Evolutionary conservation across 1,140 invertebrate genomes (phyloP).

Genomic region (Lepeophtheirus salmonis): DNA sequence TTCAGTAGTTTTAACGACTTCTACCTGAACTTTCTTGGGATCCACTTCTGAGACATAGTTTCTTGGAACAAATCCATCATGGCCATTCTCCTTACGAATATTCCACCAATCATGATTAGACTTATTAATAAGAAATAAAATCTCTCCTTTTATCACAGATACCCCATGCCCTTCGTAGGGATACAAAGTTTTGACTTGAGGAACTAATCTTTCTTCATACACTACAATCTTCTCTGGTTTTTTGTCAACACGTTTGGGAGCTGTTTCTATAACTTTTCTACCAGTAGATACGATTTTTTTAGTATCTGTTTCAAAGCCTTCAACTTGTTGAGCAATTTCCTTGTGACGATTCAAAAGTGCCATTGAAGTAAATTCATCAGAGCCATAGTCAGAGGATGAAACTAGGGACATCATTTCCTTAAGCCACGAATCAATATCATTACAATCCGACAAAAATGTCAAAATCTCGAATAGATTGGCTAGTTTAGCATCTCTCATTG

Average conservation of each 20-base stretch:
- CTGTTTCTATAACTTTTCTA: not conserved
- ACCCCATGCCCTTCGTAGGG: constrained; percentile 84
- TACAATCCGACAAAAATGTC: constrained; percentile 85
- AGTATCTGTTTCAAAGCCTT: constrained; percentile 55
- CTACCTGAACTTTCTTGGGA: constrained; percentile 56
- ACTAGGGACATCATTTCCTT: constrained; percentile 76
- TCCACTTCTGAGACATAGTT: constrained; percentile 90
- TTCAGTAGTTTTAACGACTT: constrained; percentile 43
- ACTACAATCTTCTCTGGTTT: constrained; percentile 68
- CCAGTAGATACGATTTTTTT: not conserved
- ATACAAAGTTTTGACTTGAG: constrained; percentile 53
- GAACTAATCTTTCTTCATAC: constrained; percentile 57
- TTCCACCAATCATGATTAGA: constrained; percentile 98
- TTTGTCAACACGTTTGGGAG: constrained; percentile 56
- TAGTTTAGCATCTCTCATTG: constrained; percentile 37
- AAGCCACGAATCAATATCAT: constrained; percentile 94
- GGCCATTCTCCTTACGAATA: constrained; percentile 68
- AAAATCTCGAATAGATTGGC: constrained; percentile 17
- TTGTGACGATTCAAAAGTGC: constrained; percentile 64
- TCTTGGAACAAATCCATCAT: constrained; percentile 89
- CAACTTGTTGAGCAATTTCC: constrained; percentile 70
- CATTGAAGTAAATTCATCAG: constrained; percentile 69
- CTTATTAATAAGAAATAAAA: constrained; percentile 78
- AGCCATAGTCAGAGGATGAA: constrained; percentile 64
- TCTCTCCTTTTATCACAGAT: constrained; percentile 71